These are phyloP conservation scores for Fragum whitleyi DNA, from an alignment of 2,888 invertebrate species.

Conservation along the genomic window DNA sequence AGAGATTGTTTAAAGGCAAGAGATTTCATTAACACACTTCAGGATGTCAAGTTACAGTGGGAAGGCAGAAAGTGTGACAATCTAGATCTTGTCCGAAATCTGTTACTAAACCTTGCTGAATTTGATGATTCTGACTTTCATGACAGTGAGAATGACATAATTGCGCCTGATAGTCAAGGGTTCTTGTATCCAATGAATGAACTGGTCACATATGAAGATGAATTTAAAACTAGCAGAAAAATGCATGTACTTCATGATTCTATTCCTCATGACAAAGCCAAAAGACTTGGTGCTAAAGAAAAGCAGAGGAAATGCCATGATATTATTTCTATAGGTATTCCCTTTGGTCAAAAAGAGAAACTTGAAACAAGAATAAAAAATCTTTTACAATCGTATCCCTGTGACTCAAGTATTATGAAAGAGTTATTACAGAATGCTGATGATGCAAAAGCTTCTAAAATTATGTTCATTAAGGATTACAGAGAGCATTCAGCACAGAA, in stretches of 20 bases:
- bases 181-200: constrained; percentile 62
- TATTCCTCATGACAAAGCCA: constrained; percentile 66
- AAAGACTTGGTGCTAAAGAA: constrained; percentile 69
- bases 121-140: background rate
- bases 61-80: constrained; percentile 10
- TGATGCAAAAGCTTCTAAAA: constrained; percentile 80
- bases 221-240: constrained; percentile 65
- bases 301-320: constrained; percentile 47
- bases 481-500: constrained; percentile 13
- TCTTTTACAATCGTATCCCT: constrained; percentile 79
- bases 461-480: constrained; percentile 71
- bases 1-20: background rate
- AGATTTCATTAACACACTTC: constrained; percentile 20
- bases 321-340: constrained; percentile 46
- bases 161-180: constrained; percentile 72
- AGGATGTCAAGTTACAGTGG: constrained; percentile 5
- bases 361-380: constrained; percentile 77
- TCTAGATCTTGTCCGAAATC: constrained; percentile 22
- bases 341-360: constrained; percentile 81
- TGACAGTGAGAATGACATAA: constrained; percentile 31
- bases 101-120: constrained; percentile 37
- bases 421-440: constrained; percentile 83
- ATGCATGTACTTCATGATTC: constrained; percentile 61
- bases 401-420: constrained; percentile 80
- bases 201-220: constrained; percentile 74